These are phyloP conservation scores for Poecilia wingei DNA, from an alignment of 2,797 vertebrate genomes.

Conservation along the genomic window DNA sequence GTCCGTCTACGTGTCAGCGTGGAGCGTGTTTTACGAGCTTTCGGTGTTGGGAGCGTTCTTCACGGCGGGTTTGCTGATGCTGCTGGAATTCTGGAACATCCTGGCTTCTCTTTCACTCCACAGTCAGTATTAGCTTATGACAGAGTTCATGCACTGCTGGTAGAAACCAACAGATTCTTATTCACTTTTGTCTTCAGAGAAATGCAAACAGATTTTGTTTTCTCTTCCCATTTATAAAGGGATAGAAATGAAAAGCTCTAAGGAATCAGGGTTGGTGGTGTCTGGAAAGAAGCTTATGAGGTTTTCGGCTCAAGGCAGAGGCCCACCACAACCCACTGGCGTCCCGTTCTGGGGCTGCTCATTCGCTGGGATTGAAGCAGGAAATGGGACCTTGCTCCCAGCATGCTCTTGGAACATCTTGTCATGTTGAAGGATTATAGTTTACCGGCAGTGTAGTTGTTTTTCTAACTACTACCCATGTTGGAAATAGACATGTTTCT, in stretches of 20 bases:
- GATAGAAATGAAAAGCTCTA: slow-evolving; percentile 33
- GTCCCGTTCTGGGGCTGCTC: slow-evolving; percentile 28
- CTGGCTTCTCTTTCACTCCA: background rate
- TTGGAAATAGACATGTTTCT: background rate
- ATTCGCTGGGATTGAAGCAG: slow-evolving; percentile 32
- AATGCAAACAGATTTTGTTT: slow-evolving; percentile 26
- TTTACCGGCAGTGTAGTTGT: slow-evolving; percentile 17
- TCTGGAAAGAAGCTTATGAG: slow-evolving; percentile 69
- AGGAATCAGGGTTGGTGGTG: slow-evolving; percentile 30
- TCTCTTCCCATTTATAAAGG: slow-evolving; percentile 16
- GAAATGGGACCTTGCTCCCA: slow-evolving; percentile 31
- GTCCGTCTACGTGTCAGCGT: slow-evolving; percentile 26
- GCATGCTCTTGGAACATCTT: slow-evolving; percentile 36
- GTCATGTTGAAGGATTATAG: slow-evolving; percentile 13
- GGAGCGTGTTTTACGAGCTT: slow-evolving; percentile 28
- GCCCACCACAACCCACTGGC: slow-evolving; percentile 52
- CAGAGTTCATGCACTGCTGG: background rate
- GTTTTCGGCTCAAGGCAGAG: slow-evolving; percentile 42
- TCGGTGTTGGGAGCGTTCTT: slow-evolving; percentile 9
- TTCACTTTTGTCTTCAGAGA: slow-evolving; percentile 43
- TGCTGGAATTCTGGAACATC: slow-evolving; percentile 12
- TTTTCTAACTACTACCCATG: slow-evolving; percentile 14
- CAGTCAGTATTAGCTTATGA: slow-evolving; percentile 11
- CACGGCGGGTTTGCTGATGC: background rate
- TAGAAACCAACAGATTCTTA: slow-evolving; percentile 29